A percentile compares a stretch with the other conserved stretches of the same genome.
Evolutionary conservation across 2,113 vertebrate genomes (phyloP).

Genomic region (Caranx ignobilis): DNA sequence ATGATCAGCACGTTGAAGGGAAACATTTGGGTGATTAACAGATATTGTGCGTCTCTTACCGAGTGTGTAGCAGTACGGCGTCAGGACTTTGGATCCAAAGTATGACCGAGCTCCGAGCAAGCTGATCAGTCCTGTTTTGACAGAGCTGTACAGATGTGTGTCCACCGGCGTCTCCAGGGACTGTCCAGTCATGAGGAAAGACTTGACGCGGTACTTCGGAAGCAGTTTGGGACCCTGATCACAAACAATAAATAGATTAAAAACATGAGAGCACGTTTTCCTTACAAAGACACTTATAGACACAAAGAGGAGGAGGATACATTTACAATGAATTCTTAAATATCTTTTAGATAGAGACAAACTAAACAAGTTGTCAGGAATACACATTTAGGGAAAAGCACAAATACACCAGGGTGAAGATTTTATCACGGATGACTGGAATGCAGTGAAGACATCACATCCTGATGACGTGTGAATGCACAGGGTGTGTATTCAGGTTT

Average conservation of each 20-base stretch:
- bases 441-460: not conserved
- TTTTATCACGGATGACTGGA: slow-evolving; percentile 7
- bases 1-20: fast-evolving
- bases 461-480: not conserved
- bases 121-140: slow-evolving; percentile 86
- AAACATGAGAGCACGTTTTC: not conserved
- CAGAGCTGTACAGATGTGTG: slow-evolving; percentile 84
- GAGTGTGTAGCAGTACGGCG: slow-evolving; percentile 90
- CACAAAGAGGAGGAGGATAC: no score
- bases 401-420: not conserved
- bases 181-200: slow-evolving; percentile 77
- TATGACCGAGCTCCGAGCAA: slow-evolving; percentile 88
- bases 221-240: slow-evolving; percentile 87
- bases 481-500: slow-evolving; percentile 38
- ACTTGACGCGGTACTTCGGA: slow-evolving; percentile 86
- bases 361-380: not conserved
- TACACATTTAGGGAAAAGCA: not conserved
- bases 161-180: slow-evolving; percentile 87
- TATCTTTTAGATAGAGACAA: not conserved
- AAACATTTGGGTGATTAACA: not conserved
- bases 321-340: no score
- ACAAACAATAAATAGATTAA: no score
- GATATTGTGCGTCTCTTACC: slow-evolving; percentile 74
- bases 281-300: no score
- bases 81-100: slow-evolving; percentile 89